These are phyloP conservation scores for Ferrisia virgata DNA, from an alignment of 2,888 invertebrate species.

Conservation along the genomic window DNA sequence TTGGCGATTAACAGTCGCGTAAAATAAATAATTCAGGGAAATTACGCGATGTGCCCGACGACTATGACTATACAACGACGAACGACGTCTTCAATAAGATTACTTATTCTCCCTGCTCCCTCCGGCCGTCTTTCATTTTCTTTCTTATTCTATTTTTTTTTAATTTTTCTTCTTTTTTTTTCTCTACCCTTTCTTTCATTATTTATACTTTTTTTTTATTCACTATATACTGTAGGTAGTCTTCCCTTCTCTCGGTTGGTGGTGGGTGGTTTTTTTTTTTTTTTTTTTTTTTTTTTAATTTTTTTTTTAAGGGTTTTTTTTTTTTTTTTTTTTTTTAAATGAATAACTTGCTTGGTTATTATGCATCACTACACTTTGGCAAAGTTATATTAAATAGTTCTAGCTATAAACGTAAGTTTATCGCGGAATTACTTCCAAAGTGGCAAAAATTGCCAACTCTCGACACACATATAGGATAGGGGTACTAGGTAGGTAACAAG, in stretches of 20 bases:
- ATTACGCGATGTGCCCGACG: neutral
- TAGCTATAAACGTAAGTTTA: constrained; percentile 3
- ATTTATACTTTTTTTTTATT: neutral
- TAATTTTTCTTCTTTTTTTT: neutral
- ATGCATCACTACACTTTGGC: constrained; percentile 12
- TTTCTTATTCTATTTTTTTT: too few relatives aligned
- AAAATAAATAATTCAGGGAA: constrained; percentile 26
- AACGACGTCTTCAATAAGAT: constrained; percentile 13
- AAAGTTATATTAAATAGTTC: constrained; percentile 7
- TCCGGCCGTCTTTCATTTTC: too few relatives aligned
- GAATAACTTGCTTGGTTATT: neutral
- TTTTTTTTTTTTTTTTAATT: too few relatives aligned
- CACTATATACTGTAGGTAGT: neutral
- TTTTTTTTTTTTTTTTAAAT: neutral
- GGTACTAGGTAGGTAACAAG: too few relatives aligned
- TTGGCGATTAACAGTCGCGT: constrained; percentile 25
- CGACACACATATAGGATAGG: too few relatives aligned
- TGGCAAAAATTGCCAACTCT: neutral
- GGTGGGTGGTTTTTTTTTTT: neutral
- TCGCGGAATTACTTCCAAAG: neutral
- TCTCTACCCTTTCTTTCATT: neutral
- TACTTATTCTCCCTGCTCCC: neutral
- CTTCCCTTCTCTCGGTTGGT: neutral
- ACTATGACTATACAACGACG: too few relatives aligned
- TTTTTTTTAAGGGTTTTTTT: too few relatives aligned